Percentiles rank a stretch among this genome's conserved stretches.
These are phyloP conservation scores for Psephotus haematonotus DNA, from an alignment of 2,113 vertebrate species.

Conservation along the genomic window DNA sequence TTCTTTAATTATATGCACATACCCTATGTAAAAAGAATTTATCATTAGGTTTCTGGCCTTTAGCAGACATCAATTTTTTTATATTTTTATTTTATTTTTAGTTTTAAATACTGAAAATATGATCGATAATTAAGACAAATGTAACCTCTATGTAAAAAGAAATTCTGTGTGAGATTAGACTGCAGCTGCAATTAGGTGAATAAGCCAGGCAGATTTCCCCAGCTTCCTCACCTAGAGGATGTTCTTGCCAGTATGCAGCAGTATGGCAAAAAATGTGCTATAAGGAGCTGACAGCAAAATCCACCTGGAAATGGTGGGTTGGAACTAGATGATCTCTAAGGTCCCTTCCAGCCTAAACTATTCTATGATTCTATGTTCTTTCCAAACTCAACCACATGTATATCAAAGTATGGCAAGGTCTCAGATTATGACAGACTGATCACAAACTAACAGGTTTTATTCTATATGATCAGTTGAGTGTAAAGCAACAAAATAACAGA, in stretches of 20 bases:
- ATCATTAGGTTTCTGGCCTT: neutral
- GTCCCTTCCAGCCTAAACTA: neutral
- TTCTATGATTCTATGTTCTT: neutral
- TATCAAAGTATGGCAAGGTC: neutral
- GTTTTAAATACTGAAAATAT: neutral
- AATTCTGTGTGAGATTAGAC: neutral
- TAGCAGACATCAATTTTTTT: neutral
- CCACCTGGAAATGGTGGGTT: neutral
- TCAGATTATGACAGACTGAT: neutral
- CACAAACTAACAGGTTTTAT: neutral
- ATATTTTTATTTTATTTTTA: neutral
- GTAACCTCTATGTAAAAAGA: neutral
- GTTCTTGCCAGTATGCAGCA: neutral
- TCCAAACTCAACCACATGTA: neutral
- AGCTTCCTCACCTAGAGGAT: neutral
- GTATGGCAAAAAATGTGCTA: neutral
- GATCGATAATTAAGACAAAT: neutral
- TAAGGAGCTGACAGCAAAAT: neutral
- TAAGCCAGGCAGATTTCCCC: neutral
- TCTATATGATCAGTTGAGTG: neutral
- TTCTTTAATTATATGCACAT: constrained; percentile 12
- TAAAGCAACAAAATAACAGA: neutral
- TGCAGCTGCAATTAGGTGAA: neutral
- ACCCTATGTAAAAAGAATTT: neutral
- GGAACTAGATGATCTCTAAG: neutral